These are phyloP conservation scores for Bucorvus abyssinicus DNA, from an alignment of 2,797 vertebrate genomes.

Conservation along the genomic window DNA sequence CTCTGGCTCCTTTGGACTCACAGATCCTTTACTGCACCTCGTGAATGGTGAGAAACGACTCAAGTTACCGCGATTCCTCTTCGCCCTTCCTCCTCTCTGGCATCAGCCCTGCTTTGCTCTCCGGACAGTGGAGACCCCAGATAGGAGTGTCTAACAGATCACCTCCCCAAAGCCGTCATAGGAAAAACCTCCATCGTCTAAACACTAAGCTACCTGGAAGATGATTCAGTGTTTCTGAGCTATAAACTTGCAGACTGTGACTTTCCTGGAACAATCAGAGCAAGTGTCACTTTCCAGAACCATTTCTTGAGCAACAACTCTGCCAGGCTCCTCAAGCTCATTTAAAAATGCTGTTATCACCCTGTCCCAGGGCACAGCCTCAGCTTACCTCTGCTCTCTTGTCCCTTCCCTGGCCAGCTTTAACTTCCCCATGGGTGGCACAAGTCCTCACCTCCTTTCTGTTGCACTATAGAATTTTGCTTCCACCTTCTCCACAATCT, in stretches of 20 bases:
- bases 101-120: neutral
- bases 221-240: neutral
- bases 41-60: neutral
- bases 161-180: neutral
- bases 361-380: neutral
- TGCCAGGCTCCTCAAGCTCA: neutral
- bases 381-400: neutral
- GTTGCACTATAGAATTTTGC: neutral
- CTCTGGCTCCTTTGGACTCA: neutral
- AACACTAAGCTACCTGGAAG: neutral
- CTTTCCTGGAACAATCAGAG: neutral
- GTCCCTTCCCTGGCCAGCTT: neutral
- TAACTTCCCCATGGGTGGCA: fast-evolving
- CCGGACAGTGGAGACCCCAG: neutral
- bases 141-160: neutral
- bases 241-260: neutral
- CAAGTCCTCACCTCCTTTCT: neutral
- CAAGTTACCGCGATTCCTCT: neutral
- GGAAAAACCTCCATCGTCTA: neutral
- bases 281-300: neutral
- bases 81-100: neutral
- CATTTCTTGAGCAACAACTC: neutral
- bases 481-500: neutral
- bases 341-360: neutral
- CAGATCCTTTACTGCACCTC: neutral